Evolutionary conservation across 2,888 invertebrate genomes (phyloP).

Genomic region (Gastrophysa polygoni): DNA sequence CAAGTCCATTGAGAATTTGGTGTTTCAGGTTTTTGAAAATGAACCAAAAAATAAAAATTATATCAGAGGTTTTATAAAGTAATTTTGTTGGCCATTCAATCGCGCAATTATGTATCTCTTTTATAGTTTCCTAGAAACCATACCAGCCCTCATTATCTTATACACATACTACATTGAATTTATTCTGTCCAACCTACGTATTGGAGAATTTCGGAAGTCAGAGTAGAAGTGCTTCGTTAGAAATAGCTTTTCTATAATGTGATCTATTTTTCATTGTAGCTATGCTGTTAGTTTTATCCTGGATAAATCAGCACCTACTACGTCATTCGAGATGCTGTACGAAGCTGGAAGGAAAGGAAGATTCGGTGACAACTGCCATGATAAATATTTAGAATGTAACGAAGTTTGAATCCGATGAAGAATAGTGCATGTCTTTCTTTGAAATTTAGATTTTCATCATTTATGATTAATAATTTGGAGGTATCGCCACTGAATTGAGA

Average conservation of each 20-base stretch:
- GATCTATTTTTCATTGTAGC: slow-evolving; percentile 58
- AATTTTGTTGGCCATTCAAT: too few species aligned
- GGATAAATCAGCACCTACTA: slow-evolving; percentile 73
- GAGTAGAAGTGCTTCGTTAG: too few species aligned
- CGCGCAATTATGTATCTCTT: too few species aligned
- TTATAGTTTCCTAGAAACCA: too few species aligned
- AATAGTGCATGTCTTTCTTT: neutral
- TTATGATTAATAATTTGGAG: neutral
- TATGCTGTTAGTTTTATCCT: slow-evolving; percentile 86
- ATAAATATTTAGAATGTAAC: slow-evolving; percentile 85
- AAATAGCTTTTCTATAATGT: neutral
- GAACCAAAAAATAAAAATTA: too few species aligned
- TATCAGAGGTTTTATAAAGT: too few species aligned
- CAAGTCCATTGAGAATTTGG: too few species aligned
- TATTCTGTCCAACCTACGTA: too few species aligned
- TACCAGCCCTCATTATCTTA: too few species aligned
- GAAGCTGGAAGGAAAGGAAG: slow-evolving; percentile 87
- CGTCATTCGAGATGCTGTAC: slow-evolving; percentile 78
- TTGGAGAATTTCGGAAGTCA: too few species aligned
- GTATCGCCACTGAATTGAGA: neutral
- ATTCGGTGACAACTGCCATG: slow-evolving; percentile 84
- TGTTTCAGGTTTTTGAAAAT: too few species aligned
- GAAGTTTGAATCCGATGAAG: slow-evolving; percentile 66
- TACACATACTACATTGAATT: too few species aligned
- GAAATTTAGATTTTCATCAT: neutral